Evolutionary conservation across 2,888 invertebrate species (phyloP), one percentile per base, ranked within the genome.

Genomic region (Steromphala cineraria): DNA sequence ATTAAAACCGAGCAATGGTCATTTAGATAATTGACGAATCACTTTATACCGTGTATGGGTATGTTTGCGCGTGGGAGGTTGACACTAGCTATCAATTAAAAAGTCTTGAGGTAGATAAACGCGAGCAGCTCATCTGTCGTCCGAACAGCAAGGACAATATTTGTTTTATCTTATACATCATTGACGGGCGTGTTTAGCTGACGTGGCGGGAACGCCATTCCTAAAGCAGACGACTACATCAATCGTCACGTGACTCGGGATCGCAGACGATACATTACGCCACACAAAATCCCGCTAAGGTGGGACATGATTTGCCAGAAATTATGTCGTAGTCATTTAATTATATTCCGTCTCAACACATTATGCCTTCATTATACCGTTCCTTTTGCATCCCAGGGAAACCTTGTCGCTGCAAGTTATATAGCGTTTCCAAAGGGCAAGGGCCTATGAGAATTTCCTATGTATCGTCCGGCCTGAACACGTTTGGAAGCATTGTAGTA

Each of bases 271-370:
- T 71, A 40, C 71, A 71, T 31, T 71, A n/a, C n/a, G 40, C 56
- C 56, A 24, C 21, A 7, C 21, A n/a, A 56, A 21, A 5, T 19
- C 40, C 19, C 71, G 15, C 36, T 31, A n/a, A 19, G 71, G 36
- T 31, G 36, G 71, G 28, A 36, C 36, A 36, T 40, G 28, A 71
- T 36, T 28, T 31, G 36, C 71, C 36, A 71, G 71, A 71, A 71
- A 71, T 71, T 5, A 71, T 71, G 40, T 40, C 71, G 71, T 71
- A 36, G 40, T 71, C 71, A 71, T 71, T 71, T 71, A 71, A 71
- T 71, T 71, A 71, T 71, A 71, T 31, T 36, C 36, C 15, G 71
- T 36, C 71, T 71, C 36, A 71, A 71, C 31, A 71, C 71, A 40
- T 71, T 71, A 40, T 71, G 40, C 71, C 36, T 71, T 71, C 71